Base-by-base conservation (phyloP, 2,888 invertebrate species). In the Pasiphila rectangulata region DNA sequence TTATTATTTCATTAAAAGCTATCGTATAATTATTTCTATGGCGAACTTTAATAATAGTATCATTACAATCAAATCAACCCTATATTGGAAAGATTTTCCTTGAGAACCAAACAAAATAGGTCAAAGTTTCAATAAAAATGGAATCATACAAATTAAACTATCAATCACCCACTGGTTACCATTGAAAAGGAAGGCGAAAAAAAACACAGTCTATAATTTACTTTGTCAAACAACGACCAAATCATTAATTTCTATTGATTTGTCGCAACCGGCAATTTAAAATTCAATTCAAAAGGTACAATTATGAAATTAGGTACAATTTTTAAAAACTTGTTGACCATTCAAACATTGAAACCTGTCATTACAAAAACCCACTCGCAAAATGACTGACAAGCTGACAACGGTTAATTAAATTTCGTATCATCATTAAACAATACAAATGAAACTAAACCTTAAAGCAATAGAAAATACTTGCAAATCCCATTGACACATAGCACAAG, bases 391-490 rank as follows among this genome's bases (percentile, higher is more conserved):
- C 45, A 43, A 51, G 64, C 66, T 74, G 72, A 76, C 76, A 75
- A 69, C 70, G 56, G 66, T 61, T 72, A 74, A 83, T 83, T 81
- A 79, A 72, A 72, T 68, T 52, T 51, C 64, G 59, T 63, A 68
- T 69, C 64, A 69, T 72, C 65, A 54, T 54, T 45, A 34, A 52
- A 38, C n/a, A n/a, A 52, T 54, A 40, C 45, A 54, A 48, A 4
- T 20, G 17, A 24, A 46, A 30, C 5, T 32, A 34, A 4, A 34
- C 27, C 29, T 35, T 29, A 38, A 24, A 23, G 7, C 7, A 1
- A 12, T 16, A 6, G 4, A 30, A 0, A 9, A 5, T 17, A 32
- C 10, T 17, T 16, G 9, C 5, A 32, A 0, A 17, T 32, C 17
- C 9, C 17, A 9, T 1, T 17, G 9, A 16, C 9, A 21, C 4